Conservation (phyloP, 2,888 invertebrate species). For the Troides aeacus region DNA sequence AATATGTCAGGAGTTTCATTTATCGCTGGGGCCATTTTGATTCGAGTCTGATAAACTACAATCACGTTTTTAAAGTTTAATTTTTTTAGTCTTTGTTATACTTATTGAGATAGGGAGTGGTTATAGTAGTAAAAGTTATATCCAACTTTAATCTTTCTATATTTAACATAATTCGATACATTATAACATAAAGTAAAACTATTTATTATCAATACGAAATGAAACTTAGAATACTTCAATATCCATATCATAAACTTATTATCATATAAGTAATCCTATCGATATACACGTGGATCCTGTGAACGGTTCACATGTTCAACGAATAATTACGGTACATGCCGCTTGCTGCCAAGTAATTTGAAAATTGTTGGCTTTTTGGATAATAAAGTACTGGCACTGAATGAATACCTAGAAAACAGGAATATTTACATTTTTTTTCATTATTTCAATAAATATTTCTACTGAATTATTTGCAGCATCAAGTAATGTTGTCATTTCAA, state of each 20-base stretch:
- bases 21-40: too few relatives aligned
- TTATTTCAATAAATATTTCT: background rate
- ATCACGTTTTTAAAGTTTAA: too few relatives aligned
- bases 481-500: too few relatives aligned
- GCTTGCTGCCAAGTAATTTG: slow-evolving; percentile 79
- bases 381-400: slow-evolving; percentile 85
- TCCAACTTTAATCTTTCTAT: background rate
- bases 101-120: background rate
- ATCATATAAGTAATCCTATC: background rate
- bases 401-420: slow-evolving; percentile 72
- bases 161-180: background rate
- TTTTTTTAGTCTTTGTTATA: background rate
- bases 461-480: too few relatives aligned
- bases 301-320: slow-evolving; percentile 84
- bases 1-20: too few relatives aligned
- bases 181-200: background rate
- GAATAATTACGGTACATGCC: slow-evolving; percentile 93
- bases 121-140: background rate
- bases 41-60: too few relatives aligned
- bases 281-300: slow-evolving; percentile 16
- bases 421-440: background rate
- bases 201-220: background rate
- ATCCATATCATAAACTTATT: background rate
- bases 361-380: slow-evolving; percentile 87
- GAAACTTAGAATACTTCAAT: background rate